Base-by-base conservation (phyloP, 2,888 invertebrate species). In the Oligia fasciuncula region DNA sequence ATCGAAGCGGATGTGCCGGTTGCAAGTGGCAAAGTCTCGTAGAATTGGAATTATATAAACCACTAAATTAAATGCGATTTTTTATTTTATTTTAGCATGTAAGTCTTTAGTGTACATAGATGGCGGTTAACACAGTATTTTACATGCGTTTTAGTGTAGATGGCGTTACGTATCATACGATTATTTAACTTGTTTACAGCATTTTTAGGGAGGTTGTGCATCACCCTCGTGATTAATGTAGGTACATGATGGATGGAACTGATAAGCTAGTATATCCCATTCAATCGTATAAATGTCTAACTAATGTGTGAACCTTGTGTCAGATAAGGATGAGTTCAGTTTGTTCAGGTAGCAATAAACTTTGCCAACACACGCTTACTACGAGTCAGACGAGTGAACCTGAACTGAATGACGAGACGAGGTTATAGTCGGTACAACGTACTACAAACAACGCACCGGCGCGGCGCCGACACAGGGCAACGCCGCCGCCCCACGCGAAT, bases 301-400 rank as follows among this genome's bases (percentile, higher is more conserved):
- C 0, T 46, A 46, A 62, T 62, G 29, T 80, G 72, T 79, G 60
- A 78, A 75, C 67, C 71, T 46, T 80, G 73, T 62, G 40, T 9
- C 5, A 9, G 46, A 71, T 81, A 80, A 73, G 68, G 73, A 14
- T 43, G 60, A 70, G 46, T 73, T 79, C 72, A 71, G 73, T 73
- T 40, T 40, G 71, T 62, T 67, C 35, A 57, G 62, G 40, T 71
- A 76, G 35, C 69, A 57, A 69, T 62, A 77, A 83, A 77, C 74
- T 78, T 79, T 49, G 60, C 73, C 66, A 76, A 76, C 63, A 74
- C 73, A 82, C 80, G 70, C 51, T 79, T 82, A 79, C 69, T 81
- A 73, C 72, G 76, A 84, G 76, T 77, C 76, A 73, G 72, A 76
- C 80, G 83, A 92, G 91, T 91, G 91, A 92, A 91, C 40, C 40